phyloP scores from a whole-genome alignment of 2,113 vertebrate species.

The Poeciliopsis occidentalis region DNA sequence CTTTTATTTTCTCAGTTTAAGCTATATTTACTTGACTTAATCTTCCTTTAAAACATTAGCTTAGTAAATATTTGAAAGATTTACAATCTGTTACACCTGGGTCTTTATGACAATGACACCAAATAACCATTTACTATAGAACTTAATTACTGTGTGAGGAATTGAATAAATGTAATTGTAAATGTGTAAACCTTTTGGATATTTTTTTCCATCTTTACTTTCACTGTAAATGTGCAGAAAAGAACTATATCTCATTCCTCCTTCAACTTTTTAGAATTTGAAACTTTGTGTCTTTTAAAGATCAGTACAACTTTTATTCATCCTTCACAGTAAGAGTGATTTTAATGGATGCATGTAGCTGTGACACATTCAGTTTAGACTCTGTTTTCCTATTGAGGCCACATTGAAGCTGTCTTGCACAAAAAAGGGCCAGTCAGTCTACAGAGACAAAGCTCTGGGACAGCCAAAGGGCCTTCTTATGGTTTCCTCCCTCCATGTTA shows the following conservation, averaged over 20 bases:
- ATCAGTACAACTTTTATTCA: neutral
- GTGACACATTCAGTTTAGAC: constrained; percentile 9
- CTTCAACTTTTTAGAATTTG: neutral
- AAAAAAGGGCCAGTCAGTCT: constrained; percentile 69
- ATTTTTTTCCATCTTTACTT: neutral
- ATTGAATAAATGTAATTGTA: neutral
- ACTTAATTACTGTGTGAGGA: neutral
- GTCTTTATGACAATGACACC: neutral
- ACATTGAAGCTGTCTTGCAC: constrained; percentile 62
- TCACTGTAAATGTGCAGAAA: neutral
- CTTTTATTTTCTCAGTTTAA: neutral
- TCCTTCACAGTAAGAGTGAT: neutral
- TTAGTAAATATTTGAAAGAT: neutral
- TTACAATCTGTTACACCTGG: neutral
- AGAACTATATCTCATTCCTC: neutral
- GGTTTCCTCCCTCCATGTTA: constrained; percentile 73
- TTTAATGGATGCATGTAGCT: constrained; percentile 9
- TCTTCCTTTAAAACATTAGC: neutral
- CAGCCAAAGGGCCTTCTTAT: constrained; percentile 71
- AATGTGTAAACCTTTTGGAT: neutral
- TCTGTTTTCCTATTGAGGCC: constrained; percentile 72
- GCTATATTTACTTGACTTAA: neutral
- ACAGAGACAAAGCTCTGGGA: constrained; percentile 70
- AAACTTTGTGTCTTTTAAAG: neutral
- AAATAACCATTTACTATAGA: neutral